Percentiles rank a stretch among this genome's conserved stretches.
Evolutionary conservation across 2,888 invertebrate species (phyloP).

Genomic region (Sinelater perroti): DNA sequence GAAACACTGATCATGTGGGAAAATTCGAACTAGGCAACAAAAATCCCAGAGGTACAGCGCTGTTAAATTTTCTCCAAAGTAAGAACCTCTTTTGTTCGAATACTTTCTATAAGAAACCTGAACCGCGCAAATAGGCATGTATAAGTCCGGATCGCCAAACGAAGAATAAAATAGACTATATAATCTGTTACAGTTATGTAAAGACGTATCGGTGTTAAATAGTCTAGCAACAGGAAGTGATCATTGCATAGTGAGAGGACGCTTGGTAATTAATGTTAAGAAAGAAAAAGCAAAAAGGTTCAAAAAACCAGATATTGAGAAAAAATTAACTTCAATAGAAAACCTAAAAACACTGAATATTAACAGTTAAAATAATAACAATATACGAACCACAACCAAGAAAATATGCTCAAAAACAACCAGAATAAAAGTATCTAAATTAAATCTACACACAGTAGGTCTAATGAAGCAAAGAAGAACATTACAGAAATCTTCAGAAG

Average conservation of each 20-base stretch:
- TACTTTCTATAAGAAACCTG: background rate
- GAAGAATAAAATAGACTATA: background rate
- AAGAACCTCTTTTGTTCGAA: slow-evolving; percentile 2
- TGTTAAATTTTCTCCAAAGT: slow-evolving; percentile 7
- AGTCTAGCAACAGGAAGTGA: background rate
- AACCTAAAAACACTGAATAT: background rate
- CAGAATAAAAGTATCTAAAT: background rate
- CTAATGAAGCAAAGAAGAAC: slow-evolving; percentile 1
- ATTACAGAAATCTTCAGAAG: slow-evolving; percentile 1
- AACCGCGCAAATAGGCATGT: background rate
- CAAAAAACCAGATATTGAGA: background rate
- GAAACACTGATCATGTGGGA: background rate
- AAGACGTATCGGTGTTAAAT: slow-evolving; percentile 1
- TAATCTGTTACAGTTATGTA: background rate
- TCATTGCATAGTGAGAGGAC: background rate
- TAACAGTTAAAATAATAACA: background rate
- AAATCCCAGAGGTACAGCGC: background rate
- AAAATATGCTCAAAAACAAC: slow-evolving; percentile 2
- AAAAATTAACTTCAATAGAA: background rate
- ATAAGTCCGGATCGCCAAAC: background rate
- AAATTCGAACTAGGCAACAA: too few relatives aligned
- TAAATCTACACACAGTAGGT: background rate
- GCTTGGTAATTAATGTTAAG: slow-evolving; percentile 3
- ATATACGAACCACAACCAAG: slow-evolving; percentile 3
- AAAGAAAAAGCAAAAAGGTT: slow-evolving; percentile 2